Percentiles rank a stretch among this genome's conserved stretches.
phyloP scores from a whole-genome alignment of 2,888 invertebrate genomes.

The Perdita meconis region DNA sequence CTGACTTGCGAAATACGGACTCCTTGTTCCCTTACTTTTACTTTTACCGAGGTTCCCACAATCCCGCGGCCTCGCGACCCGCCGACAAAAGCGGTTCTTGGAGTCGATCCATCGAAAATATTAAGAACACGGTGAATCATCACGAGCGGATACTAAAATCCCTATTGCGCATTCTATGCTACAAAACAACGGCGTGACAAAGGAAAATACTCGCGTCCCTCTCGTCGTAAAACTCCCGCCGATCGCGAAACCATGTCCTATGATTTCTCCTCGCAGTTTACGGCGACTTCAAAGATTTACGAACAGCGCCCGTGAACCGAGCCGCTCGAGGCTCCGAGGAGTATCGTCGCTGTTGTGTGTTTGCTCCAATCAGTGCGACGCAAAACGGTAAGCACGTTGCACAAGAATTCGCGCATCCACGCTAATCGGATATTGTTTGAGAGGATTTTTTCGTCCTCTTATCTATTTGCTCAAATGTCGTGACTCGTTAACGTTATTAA shows the following conservation, averaged over 20 bases:
- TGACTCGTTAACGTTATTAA: slow-evolving; percentile 3
- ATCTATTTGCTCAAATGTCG: background rate
- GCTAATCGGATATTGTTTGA: slow-evolving; percentile 23
- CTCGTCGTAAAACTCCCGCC: too few relatives aligned
- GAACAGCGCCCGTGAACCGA: too few relatives aligned
- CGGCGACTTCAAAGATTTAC: too few relatives aligned
- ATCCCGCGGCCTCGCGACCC: slow-evolving; percentile 6
- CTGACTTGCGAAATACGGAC: slow-evolving; percentile 36
- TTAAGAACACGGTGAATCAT: slow-evolving; percentile 1
- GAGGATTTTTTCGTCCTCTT: background rate
- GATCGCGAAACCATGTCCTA: too few relatives aligned
- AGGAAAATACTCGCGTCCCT: too few relatives aligned
- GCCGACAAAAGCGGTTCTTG: background rate
- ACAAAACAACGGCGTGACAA: too few relatives aligned
- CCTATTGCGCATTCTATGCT: too few relatives aligned
- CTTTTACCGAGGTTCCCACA: slow-evolving; percentile 45
- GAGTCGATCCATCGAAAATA: slow-evolving; percentile 1
- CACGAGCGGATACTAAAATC: background rate
- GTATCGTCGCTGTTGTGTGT: too few relatives aligned
- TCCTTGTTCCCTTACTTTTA: slow-evolving; percentile 40
- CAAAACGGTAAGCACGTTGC: slow-evolving; percentile 13
- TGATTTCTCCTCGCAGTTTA: too few relatives aligned
- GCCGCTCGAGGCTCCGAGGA: too few relatives aligned
- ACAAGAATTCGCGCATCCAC: slow-evolving; percentile 22
- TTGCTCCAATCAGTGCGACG: slow-evolving; percentile 5